Conservation (phyloP, 2,888 invertebrate species). For the Rosalia funebris region DNA sequence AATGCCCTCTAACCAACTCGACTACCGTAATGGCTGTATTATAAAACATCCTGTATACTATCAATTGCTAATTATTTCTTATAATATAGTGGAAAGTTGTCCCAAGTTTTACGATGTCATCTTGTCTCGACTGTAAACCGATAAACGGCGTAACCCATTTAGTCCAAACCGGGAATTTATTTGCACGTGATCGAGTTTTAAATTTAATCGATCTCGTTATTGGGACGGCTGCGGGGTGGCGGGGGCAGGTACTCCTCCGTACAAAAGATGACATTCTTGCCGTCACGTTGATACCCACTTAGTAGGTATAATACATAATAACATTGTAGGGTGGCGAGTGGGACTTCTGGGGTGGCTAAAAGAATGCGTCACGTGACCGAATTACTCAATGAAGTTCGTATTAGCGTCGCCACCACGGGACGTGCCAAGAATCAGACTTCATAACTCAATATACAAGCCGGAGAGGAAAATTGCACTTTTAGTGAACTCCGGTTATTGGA, state of each 20-base stretch:
- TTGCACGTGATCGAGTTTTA: conserved; percentile 24
- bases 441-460: conserved; percentile 40
- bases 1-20: too few relatives aligned
- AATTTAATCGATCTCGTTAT: conserved; percentile 27
- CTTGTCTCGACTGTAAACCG: too few relatives aligned
- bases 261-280: conserved; percentile 47
- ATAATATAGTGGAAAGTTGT: too few relatives aligned
- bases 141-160: conserved; percentile 1
- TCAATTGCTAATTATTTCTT: too few relatives aligned
- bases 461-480: conserved; percentile 25
- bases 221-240: conserved; percentile 8
- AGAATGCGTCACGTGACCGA: conserved; percentile 63
- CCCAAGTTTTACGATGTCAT: too few relatives aligned
- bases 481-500: conserved; percentile 2
- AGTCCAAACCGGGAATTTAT: background rate
- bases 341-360: conserved; percentile 43
- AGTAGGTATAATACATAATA: conserved; percentile 58
- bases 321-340: conserved; percentile 51
- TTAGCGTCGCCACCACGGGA: conserved; percentile 54
- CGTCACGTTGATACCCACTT: conserved; percentile 57
- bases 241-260: conserved; percentile 4
- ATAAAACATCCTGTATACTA: too few relatives aligned
- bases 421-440: conserved; percentile 51
- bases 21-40: too few relatives aligned
- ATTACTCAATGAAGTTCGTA: conserved; percentile 62